These are phyloP conservation scores for Harpegnathos saltator DNA, from an alignment of 1,140 invertebrate species.

Conservation along the genomic window DNA sequence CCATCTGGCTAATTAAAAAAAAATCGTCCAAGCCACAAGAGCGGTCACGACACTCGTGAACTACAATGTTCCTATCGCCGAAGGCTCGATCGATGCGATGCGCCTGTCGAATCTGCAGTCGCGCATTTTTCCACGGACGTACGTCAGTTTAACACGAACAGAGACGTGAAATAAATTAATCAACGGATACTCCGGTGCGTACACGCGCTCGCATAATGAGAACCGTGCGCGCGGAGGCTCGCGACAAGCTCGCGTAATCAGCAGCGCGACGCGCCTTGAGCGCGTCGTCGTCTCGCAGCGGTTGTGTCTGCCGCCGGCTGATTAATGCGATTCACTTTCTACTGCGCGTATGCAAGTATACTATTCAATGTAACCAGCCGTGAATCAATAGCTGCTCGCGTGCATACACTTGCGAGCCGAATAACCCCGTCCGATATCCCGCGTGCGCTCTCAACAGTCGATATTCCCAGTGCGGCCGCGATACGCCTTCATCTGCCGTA, in stretches of 20 bases:
- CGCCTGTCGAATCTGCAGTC: too few relatives aligned
- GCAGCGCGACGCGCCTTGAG: conserved; percentile 12
- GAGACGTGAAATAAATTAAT: too few relatives aligned
- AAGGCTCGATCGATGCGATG: too few relatives aligned
- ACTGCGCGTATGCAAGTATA: conserved; percentile 23
- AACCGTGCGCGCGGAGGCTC: neutral
- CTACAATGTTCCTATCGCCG: too few relatives aligned
- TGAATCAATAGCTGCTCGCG: conserved; percentile 40
- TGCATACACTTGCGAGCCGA: neutral
- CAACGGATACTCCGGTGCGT: too few relatives aligned
- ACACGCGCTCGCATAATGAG: conserved; percentile 14
- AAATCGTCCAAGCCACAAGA: too few relatives aligned
- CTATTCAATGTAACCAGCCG: conserved; percentile 46
- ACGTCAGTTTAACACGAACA: too few relatives aligned
- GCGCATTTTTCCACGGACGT: too few relatives aligned
- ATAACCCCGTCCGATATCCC: conserved; percentile 29
- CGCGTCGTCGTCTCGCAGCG: neutral
- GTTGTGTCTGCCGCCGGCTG: conserved; percentile 6
- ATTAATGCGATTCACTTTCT: conserved; percentile 55
- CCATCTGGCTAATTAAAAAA: too few relatives aligned
- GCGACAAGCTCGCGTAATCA: conserved; percentile 29
- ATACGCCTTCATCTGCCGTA: conserved; percentile 23
- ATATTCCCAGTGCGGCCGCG: conserved; percentile 19
- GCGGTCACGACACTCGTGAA: too few relatives aligned
- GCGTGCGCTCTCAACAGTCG: conserved; percentile 14